Evolutionary conservation across 2,113 vertebrate genomes (phyloP).

Genomic region (Bombycilla garrulus): DNA sequence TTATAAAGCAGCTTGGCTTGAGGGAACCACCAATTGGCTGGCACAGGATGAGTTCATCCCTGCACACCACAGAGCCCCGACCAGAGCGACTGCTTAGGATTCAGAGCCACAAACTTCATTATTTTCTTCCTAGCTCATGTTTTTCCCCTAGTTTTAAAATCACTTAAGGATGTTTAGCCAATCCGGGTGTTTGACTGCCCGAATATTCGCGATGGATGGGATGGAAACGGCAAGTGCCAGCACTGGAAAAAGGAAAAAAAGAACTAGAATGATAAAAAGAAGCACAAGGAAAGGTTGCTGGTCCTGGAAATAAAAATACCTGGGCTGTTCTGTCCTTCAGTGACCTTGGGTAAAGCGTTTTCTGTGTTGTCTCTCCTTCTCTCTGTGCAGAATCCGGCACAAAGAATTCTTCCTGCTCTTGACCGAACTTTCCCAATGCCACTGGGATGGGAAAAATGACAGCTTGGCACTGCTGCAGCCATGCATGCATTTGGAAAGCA

Average conservation of each 20-base stretch:
- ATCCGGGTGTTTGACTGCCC: not conserved
- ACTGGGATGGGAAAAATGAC: not conserved
- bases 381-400: not conserved
- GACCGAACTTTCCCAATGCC: not conserved
- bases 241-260: not conserved
- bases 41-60: slow-evolving; percentile 69
- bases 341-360: not conserved
- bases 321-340: not conserved
- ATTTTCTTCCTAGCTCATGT: slow-evolving; percentile 55
- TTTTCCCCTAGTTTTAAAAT: slow-evolving; percentile 64
- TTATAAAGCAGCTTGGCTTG: slow-evolving; percentile 79
- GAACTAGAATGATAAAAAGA: not conserved
- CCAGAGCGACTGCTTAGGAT: slow-evolving; percentile 69
- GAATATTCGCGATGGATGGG: not conserved
- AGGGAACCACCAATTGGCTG: slow-evolving; percentile 69
- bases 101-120: slow-evolving; percentile 72
- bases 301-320: not conserved
- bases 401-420: not conserved
- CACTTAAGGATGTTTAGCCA: slow-evolving; percentile 60
- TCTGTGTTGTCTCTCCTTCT: not conserved
- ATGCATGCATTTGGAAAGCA: not conserved
- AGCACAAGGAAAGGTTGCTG: not conserved
- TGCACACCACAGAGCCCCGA: slow-evolving; percentile 46
- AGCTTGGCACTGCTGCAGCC: not conserved
- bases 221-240: not conserved